Evolutionary conservation across 2,888 invertebrate genomes (phyloP), one percentile per base, ranked within the genome.

Genomic region (Acanthosoma haemorrhoidale): DNA sequence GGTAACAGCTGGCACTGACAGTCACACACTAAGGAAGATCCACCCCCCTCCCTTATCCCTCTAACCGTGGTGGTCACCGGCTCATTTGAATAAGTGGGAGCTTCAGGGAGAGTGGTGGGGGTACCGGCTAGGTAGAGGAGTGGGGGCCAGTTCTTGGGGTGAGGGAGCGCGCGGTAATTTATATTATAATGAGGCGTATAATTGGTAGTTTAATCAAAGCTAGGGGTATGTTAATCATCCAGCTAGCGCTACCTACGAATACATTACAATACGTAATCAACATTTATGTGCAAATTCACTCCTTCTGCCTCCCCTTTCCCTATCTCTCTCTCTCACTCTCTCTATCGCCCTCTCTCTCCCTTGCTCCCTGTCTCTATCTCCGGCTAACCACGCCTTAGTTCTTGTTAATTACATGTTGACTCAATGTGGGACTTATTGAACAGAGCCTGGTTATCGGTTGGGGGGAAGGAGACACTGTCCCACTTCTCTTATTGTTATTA

Each of bases 121-220:
- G 25, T 34, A 0, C 5, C 18, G 39, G 16, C n/a, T 18, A 32
- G 25, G 16, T 3, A 34, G 15, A 3, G 3, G 31, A 1, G 16
- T 18, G 34, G 32, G 16, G 16, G 43, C 18, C 29, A 43, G 43
- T 41, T 66, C 64, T 70, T 68, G 70, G 64, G 25, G 13, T 32
- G 2, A 32, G 25, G 51, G 51, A 25, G 25, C 32, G 6, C 13
- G 15, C 61, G 21, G 61, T 72, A 72, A 72, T 72, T 72, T 72
- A 72, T 72, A 72, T 72, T 72, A 72, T 72, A 72, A 72, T 72
- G 70, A 72, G 72, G 34, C 59, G 72, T 72, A 72, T 72, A 72
- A 72, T 72, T 72, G 72, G 67, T 72, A 72, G 72, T 72, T 72
- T 72, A 72, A 72, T 72, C 72, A 72, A 72, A 72, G 72, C 70